phyloP scores from a whole-genome alignment of 37 sponge, comb jelly and placozoan species.

The Diacarnus erythraeanus region DNA sequence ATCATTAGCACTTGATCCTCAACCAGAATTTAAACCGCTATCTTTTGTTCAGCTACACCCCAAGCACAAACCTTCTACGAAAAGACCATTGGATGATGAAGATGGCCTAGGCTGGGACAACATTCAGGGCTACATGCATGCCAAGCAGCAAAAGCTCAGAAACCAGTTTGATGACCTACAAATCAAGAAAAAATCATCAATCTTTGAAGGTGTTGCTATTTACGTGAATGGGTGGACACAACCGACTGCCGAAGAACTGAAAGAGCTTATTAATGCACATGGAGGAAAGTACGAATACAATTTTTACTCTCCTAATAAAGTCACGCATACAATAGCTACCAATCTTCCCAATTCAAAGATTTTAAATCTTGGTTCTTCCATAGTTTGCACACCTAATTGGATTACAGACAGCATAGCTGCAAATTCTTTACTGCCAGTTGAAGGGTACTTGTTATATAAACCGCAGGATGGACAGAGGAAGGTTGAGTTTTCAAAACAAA shows the following conservation, averaged over 20 bases:
- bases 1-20: neutral
- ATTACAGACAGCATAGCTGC: conserved; percentile 75
- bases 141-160: conserved; percentile 49
- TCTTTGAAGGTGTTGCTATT: conserved; percentile 72
- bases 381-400: conserved; percentile 62
- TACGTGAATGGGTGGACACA: conserved; percentile 90
- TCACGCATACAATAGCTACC: conserved; percentile 87
- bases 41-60: neutral
- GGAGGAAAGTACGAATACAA: conserved; percentile 81
- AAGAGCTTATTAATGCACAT: conserved; percentile 62
- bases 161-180: conserved; percentile 52
- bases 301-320: conserved; percentile 42
- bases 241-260: conserved; percentile 77
- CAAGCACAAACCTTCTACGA: neutral
- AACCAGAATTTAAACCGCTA: too few species aligned
- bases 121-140: conserved; percentile 50
- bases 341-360: conserved; percentile 84
- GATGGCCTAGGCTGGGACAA: conserved; percentile 63
- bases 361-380: conserved; percentile 26
- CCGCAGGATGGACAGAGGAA: conserved; percentile 31
- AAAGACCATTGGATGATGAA: neutral
- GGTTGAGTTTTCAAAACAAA: conserved; percentile 28
- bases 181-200: conserved; percentile 22
- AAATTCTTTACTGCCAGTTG: conserved; percentile 32
- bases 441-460: conserved; percentile 53